phyloP scores from a whole-genome alignment of 1,140 invertebrate species.

The Lutraria rhynchaena region DNA sequence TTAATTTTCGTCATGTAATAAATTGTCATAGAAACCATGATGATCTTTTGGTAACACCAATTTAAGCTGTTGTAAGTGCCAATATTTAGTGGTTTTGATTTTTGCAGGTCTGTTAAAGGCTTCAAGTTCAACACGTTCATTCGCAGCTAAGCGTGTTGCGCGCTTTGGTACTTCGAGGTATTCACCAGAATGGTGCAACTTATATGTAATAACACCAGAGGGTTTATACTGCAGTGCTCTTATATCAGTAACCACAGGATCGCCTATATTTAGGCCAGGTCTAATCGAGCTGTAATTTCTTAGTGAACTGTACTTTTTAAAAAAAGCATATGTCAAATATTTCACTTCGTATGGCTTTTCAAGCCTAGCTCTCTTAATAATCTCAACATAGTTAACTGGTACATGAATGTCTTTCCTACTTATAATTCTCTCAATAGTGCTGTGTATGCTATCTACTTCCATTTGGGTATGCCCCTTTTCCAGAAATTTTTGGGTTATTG shows the following conservation, averaged over 20 bases:
- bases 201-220: background rate
- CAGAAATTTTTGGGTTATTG: constrained; percentile 34
- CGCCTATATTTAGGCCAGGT: constrained; percentile 20
- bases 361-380: constrained; percentile 1
- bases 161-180: background rate
- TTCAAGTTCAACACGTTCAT: no score
- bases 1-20: background rate
- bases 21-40: no score
- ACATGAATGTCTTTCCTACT: constrained; percentile 24
- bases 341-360: constrained; percentile 13
- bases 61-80: no score
- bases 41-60: no score
- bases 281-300: constrained; percentile 25
- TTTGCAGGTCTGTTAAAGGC: background rate
- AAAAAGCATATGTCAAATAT: constrained; percentile 10
- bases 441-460: constrained; percentile 16
- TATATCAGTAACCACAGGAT: constrained; percentile 35
- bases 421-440: constrained; percentile 15
- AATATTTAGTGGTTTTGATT: background rate
- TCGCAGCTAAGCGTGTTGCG: no score
- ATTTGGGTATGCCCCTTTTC: constrained; percentile 38
- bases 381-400: constrained; percentile 26
- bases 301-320: constrained; percentile 13
- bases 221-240: background rate
- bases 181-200: background rate